Base-by-base conservation (phyloP, 2,113 vertebrate species). In the Pterocles burchelli region DNA sequence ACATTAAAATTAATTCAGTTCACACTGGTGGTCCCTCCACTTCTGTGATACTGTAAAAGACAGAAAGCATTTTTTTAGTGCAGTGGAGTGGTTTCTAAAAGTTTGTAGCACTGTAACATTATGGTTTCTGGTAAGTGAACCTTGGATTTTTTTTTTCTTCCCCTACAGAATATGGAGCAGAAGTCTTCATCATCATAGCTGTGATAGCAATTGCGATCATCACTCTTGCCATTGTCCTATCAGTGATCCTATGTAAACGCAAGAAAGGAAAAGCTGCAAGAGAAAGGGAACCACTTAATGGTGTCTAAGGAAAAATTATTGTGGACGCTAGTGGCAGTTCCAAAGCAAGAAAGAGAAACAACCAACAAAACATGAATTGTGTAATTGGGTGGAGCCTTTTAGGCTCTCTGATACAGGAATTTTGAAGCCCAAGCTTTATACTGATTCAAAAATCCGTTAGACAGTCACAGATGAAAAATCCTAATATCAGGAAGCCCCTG, bases 241-340 rank as follows among this genome's bases (percentile, higher is more conserved):
- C 94, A 0, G 96, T 99, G 63, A 68, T 97, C 58, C 97, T 98
- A 90, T 98, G 94, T 97, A 99, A 97, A 87, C 96, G 95, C 73
- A 97, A 89, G 91, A 97, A 92, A 41, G n/a, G n/a, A 70, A 96
- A 54, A 85, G 34, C n/a, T 72, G 9, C 18, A 8, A n/a, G 26
- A 91, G 98, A 98, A 86, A 95, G 38, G 28, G 17, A 96, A 18
- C 98, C 98, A 0, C 97, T 98, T 13, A 97, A 88, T 9, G 19
- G 34, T 17, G 59, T 96, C 3, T 98, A 94, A 96, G 57, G 67
- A 68, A 78, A 38, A 90, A 62, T 17, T 21, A 13, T 9, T 36
- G 24, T 41, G 49, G 43, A 88, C 38, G 48, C 31, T 38, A 9
- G 6, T 41, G 26, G 15, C 72, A 43, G 20, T 54, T 73, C 12